These are phyloP conservation scores for Amphiduros pacificus DNA, from an alignment of 2,888 invertebrate genomes.

Conservation along the genomic window DNA sequence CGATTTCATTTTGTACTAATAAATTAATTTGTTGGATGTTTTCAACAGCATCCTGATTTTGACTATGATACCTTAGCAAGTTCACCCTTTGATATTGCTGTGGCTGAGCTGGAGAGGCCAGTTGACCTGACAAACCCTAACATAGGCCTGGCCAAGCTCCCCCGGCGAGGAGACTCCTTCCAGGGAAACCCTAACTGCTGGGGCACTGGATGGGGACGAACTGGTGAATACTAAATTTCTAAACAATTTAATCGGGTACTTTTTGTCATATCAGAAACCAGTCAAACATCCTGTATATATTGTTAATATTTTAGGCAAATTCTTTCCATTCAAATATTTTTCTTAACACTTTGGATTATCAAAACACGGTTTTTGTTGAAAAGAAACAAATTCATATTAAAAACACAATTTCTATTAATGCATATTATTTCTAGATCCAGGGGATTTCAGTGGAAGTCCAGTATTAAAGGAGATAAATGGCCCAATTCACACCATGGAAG, in stretches of 20 bases:
- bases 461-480: neutral
- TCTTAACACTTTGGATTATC: too few species aligned
- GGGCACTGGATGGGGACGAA: conserved; percentile 28
- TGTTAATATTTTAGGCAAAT: too few species aligned
- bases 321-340: too few species aligned
- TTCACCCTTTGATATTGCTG: conserved; percentile 8
- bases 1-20: too few species aligned
- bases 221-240: conserved; percentile 1
- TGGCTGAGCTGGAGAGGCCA: conserved; percentile 17
- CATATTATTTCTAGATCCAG: conserved; percentile 1
- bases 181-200: conserved; percentile 25
- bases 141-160: conserved; percentile 12
- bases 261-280: too few species aligned
- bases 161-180: conserved; percentile 15
- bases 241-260: too few species aligned
- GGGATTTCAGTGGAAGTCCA: neutral
- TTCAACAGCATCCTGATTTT: neutral
- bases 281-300: too few species aligned
- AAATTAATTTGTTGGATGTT: too few species aligned
- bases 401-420: neutral
- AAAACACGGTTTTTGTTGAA: too few species aligned
- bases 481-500: neutral
- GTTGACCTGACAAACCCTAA: conserved; percentile 13
- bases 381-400: too few species aligned
- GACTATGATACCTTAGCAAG: neutral